Evolutionary conservation across 2,888 invertebrate species (phyloP).

Genomic region (Leistus spinibarbis): DNA sequence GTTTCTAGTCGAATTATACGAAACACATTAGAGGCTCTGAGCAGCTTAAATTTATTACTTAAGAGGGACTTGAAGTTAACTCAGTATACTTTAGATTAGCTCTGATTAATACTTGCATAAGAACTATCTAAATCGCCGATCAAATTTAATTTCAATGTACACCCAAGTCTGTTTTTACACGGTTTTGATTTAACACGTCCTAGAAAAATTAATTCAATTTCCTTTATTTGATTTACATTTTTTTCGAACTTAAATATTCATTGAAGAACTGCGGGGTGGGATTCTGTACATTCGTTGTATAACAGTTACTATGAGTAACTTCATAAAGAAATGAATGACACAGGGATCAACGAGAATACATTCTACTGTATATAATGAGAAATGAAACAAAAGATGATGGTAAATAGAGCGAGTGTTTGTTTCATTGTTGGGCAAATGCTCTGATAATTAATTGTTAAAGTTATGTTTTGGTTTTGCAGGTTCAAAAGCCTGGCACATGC

Average conservation of each 20-base stretch:
- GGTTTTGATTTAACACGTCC: too few species aligned
- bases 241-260: too few species aligned
- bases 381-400: not conserved
- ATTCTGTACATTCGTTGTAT: too few species aligned
- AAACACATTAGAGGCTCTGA: too few species aligned
- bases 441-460: not conserved
- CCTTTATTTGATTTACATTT: too few species aligned
- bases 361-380: not conserved
- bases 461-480: slow-evolving; percentile 75
- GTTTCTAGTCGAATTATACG: too few species aligned
- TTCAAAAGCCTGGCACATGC: slow-evolving; percentile 95
- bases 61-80: not conserved
- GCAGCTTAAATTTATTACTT: too few species aligned
- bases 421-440: not conserved
- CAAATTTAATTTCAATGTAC: not conserved
- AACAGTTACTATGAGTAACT: not conserved
- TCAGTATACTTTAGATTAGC: not conserved
- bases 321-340: not conserved
- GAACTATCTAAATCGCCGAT: too few species aligned
- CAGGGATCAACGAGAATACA: not conserved
- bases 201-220: too few species aligned
- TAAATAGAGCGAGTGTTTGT: not conserved
- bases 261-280: too few species aligned
- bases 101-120: not conserved
- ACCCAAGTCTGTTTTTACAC: too few species aligned